A percentile compares a stretch with the other conserved stretches of the same genome.
Conservation (phyloP, 2,797 vertebrate species). For the Fundulus diaphanus region DNA sequence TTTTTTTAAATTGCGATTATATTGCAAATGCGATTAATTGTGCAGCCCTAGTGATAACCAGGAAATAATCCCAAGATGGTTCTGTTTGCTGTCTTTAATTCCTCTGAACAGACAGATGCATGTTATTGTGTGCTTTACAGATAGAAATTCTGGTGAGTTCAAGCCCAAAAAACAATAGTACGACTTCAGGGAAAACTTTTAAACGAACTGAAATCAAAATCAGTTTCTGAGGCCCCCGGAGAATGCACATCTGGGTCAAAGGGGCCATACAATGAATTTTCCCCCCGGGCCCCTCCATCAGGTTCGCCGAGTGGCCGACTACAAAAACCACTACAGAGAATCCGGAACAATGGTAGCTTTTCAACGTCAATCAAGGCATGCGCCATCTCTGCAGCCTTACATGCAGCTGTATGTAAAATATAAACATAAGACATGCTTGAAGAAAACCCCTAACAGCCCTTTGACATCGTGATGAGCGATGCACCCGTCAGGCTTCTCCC, state of each 20-base stretch:
- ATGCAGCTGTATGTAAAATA: slow-evolving; percentile 14
- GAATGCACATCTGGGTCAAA: neutral
- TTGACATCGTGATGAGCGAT: neutral
- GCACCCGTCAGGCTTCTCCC: neutral
- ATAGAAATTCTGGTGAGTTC: too few species aligned
- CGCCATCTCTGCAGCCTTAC: neutral
- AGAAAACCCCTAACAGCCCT: neutral
- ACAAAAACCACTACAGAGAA: neutral
- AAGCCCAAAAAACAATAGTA: neutral
- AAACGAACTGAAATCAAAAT: neutral
- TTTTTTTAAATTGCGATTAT: too few species aligned
- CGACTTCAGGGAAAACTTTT: neutral
- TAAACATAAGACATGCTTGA: neutral
- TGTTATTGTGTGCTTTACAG: neutral
- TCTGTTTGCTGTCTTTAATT: neutral
- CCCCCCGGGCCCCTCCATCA: neutral
- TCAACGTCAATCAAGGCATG: neutral
- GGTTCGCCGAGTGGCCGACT: neutral
- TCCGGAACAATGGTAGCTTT: slow-evolving; percentile 1
- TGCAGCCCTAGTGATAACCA: too few species aligned
- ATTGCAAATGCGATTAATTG: too few species aligned
- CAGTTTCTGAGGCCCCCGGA: neutral
- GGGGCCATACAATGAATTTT: neutral
- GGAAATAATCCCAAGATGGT: too few species aligned
- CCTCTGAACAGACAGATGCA: neutral